A percentile compares a stretch with the other conserved stretches of the same genome.
phyloP scores from a whole-genome alignment of 53 echinoderm and acorn worm species.

The Zoroaster sp. region DNA sequence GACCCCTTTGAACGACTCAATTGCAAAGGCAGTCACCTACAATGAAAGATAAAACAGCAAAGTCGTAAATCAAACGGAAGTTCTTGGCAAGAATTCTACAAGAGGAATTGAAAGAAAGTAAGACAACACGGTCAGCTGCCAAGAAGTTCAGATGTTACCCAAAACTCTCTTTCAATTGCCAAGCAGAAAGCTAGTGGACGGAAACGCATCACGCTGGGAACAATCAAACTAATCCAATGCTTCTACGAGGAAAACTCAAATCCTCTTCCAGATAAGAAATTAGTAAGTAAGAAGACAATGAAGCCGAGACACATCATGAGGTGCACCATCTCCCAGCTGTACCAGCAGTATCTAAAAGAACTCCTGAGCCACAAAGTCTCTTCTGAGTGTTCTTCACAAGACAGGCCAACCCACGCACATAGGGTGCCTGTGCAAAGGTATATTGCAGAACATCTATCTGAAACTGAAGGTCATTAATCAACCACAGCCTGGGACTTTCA shows the following conservation, averaged over 20 bases:
- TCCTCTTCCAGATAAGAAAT: constrained; percentile 65
- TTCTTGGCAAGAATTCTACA: background rate
- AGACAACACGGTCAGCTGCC: background rate
- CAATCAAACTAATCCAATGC: background rate
- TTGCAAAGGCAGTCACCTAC: background rate
- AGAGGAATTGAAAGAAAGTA: background rate
- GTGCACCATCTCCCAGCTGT: background rate
- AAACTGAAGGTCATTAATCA: constrained; percentile 48
- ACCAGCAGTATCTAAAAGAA: constrained; percentile 18
- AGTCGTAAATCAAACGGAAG: too few relatives aligned
- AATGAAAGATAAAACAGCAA: too few relatives aligned
- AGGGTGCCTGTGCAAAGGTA: constrained; percentile 68
- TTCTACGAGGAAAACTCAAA: constrained; percentile 60
- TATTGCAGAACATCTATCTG: constrained; percentile 66
- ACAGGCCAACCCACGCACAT: constrained; percentile 53
- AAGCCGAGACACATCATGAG: constrained; percentile 49
- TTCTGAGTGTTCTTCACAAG: constrained; percentile 31
- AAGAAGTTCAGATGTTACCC: background rate
- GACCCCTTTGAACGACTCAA: too few relatives aligned
- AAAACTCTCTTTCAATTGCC: background rate
- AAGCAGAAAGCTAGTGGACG: background rate
- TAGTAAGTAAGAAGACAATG: constrained; percentile 61
- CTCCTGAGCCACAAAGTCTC: constrained; percentile 48
- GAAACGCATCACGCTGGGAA: background rate
- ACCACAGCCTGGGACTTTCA: constrained; percentile 32